Conservation (phyloP, 2,888 invertebrate species). For the Cryptus armator region DNA sequence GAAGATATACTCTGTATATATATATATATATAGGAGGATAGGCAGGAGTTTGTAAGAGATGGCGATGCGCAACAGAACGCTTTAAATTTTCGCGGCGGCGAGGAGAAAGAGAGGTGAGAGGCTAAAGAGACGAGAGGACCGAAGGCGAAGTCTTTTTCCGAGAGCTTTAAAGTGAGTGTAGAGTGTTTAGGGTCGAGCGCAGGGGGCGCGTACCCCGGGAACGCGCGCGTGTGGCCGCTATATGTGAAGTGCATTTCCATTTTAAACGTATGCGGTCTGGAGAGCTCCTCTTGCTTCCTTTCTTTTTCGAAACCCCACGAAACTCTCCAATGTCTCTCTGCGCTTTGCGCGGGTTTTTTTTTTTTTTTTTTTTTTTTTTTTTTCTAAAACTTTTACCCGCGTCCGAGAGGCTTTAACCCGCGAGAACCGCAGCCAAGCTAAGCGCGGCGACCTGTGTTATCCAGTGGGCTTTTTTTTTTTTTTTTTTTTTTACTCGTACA, state of each 20-base stretch:
- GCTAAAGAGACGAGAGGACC: not conserved
- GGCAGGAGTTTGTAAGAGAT: not conserved
- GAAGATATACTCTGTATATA: not conserved
- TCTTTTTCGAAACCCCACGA: constrained; percentile 9
- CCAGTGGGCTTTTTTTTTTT: constrained; percentile 29
- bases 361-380: constrained; percentile 22
- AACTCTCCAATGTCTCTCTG: not conserved
- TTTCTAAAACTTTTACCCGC: constrained; percentile 52
- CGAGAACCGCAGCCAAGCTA: constrained; percentile 53
- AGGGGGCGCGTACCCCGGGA: constrained; percentile 33
- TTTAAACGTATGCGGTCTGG: constrained; percentile 72
- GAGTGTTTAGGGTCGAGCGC: constrained; percentile 70
- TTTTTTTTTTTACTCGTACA: constrained; percentile 9
- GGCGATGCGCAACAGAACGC: constrained; percentile 12
- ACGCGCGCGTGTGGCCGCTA: not conserved
- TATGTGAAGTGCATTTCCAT: constrained; percentile 72
- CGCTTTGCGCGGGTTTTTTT: not conserved
- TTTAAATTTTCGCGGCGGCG: constrained; percentile 42
- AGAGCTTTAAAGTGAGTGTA: constrained; percentile 45
- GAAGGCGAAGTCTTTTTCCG: constrained; percentile 39
- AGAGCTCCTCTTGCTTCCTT: constrained; percentile 65
- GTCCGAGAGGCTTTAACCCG: constrained; percentile 55
- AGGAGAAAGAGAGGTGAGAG: constrained; percentile 17
- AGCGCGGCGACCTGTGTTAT: constrained; percentile 46
- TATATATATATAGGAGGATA: not conserved